Conservation (phyloP, 64 coral and sea anemone genomes). For the Montipora foliosa region DNA sequence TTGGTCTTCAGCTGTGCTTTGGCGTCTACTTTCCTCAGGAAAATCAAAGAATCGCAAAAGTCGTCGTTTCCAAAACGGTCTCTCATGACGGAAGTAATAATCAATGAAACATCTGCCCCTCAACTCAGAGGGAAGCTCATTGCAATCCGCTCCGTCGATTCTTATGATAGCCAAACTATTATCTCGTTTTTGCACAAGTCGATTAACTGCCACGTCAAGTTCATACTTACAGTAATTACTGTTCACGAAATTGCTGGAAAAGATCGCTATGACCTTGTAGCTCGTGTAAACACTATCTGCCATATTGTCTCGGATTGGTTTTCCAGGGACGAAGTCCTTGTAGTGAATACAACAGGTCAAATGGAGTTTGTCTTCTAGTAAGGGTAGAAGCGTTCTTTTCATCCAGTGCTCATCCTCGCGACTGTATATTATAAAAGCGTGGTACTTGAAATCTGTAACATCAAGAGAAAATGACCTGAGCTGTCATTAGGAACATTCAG, state of each 20-base stretch:
- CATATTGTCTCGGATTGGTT: conserved; percentile 40
- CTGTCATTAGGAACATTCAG: no score
- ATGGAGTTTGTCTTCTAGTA: conserved; percentile 19
- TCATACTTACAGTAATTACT: conserved; percentile 54
- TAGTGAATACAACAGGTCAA: conserved; percentile 60
- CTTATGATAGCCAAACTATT: conserved; percentile 23
- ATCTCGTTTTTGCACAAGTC: conserved; percentile 10
- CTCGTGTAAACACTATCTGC: conserved; percentile 56
- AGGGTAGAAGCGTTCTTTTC: neutral
- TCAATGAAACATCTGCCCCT: conserved; percentile 37
- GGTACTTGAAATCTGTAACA: neutral
- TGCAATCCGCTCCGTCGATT: conserved; percentile 38
- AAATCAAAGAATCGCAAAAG: neutral
- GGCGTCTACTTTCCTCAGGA: neutral
- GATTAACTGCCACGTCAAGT: conserved; percentile 20
- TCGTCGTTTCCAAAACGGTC: neutral
- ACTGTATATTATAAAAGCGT: conserved; percentile 61
- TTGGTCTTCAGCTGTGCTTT: neutral
- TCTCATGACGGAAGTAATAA: conserved; percentile 41
- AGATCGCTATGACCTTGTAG: conserved; percentile 58
- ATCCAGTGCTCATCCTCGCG: conserved; percentile 10
- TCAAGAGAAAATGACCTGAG: no score
- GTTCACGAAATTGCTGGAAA: conserved; percentile 56
- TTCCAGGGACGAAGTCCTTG: conserved; percentile 57
- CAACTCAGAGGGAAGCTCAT: conserved; percentile 16